Evolutionary conservation across 1,140 invertebrate genomes (phyloP).

Genomic region (Coboldia fuscipes): DNA sequence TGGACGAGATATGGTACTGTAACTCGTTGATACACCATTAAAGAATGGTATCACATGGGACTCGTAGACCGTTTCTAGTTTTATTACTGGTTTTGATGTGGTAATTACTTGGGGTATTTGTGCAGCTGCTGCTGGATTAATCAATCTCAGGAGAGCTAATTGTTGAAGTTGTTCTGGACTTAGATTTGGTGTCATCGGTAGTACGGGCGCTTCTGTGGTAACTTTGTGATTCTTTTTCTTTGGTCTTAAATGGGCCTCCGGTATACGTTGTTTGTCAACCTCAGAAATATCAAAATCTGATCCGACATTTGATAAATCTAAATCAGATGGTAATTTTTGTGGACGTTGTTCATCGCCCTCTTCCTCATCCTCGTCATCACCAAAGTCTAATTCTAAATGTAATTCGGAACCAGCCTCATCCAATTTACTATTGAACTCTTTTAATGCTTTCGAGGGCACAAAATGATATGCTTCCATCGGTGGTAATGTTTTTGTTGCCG

Average conservation of each 20-base stretch:
- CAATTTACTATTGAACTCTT: slow-evolving; percentile 67
- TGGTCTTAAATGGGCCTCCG: slow-evolving; percentile 27
- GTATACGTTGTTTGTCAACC: slow-evolving; percentile 34
- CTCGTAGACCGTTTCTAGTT: slow-evolving; percentile 56
- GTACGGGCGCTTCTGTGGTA: slow-evolving; percentile 13
- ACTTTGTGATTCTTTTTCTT: slow-evolving; percentile 33
- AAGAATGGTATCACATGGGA: slow-evolving; percentile 58
- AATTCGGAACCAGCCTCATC: slow-evolving; percentile 76
- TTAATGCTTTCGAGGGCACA: slow-evolving; percentile 64
- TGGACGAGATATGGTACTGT: slow-evolving; percentile 51
- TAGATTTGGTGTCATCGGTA: slow-evolving; percentile 25
- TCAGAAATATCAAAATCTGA: slow-evolving; percentile 43
- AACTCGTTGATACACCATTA: slow-evolving; percentile 45
- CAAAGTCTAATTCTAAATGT: slow-evolving; percentile 62
- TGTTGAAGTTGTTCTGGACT: slow-evolving; percentile 53
- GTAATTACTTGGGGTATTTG: slow-evolving; percentile 44
- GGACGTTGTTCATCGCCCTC: slow-evolving; percentile 36
- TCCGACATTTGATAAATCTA: slow-evolving; percentile 41
- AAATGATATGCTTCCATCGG: slow-evolving; percentile 72
- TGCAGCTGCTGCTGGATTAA: slow-evolving; percentile 41
- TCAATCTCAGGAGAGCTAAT: slow-evolving; percentile 40
- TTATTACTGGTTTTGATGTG: slow-evolving; percentile 49
- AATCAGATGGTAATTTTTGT: slow-evolving; percentile 29
- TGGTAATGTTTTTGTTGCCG: slow-evolving; percentile 68
- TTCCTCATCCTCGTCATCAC: slow-evolving; percentile 54